Conservation (phyloP, 2,797 vertebrate genomes). For the Anas capensis region DNA sequence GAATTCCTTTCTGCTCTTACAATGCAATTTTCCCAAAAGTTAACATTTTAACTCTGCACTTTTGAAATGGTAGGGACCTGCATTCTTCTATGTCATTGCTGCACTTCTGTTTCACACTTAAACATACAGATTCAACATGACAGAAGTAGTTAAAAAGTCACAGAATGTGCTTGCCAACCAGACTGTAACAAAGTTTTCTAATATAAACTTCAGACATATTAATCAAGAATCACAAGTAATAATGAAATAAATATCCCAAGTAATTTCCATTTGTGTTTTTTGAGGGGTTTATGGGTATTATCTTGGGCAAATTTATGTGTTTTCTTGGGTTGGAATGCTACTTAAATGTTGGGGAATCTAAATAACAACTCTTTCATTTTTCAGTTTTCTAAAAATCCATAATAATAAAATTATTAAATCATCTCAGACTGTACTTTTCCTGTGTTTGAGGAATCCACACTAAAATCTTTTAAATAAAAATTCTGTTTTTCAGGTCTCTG, state of each 20-base stretch:
- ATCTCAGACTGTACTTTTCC: neutral
- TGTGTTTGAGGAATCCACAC: neutral
- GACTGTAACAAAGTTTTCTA: neutral
- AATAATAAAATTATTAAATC: neutral
- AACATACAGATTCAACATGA: accelerated
- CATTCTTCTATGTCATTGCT: neutral
- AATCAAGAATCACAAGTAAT: neutral
- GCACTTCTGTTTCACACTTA: neutral
- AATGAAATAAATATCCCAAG: neutral
- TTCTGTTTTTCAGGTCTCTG: neutral
- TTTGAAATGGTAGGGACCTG: neutral
- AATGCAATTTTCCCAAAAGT: neutral
- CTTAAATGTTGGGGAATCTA: neutral
- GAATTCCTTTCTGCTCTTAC: neutral
- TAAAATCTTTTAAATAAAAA: neutral
- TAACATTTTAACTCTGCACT: neutral
- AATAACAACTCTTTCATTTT: neutral
- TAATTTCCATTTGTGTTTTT: neutral
- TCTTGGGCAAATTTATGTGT: neutral
- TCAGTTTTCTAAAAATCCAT: neutral
- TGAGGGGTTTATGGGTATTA: neutral
- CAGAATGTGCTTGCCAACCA: neutral
- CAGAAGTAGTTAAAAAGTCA: neutral
- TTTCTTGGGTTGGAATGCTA: neutral
- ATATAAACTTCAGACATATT: neutral